Evolutionary conservation across 2,113 vertebrate species (phyloP).

Genomic region (Aldabrachelys gigantea): DNA sequence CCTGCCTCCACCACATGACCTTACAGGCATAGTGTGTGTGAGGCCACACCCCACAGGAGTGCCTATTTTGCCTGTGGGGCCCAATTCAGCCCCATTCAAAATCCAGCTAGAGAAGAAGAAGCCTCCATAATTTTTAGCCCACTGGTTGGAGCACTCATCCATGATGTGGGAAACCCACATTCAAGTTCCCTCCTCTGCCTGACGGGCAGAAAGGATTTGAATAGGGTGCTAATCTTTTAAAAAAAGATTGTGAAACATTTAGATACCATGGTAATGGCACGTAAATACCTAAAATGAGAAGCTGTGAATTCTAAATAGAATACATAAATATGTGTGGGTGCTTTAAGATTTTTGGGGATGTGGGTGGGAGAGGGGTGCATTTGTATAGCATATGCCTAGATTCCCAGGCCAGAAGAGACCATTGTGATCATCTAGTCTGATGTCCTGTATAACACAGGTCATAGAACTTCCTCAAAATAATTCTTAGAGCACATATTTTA

Average conservation of each 20-base stretch:
- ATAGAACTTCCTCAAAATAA: too few relatives aligned
- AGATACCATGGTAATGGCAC: background rate
- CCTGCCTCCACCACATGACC: background rate
- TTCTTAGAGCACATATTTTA: too few relatives aligned
- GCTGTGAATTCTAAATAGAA: background rate
- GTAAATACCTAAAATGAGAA: background rate
- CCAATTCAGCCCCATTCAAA: background rate
- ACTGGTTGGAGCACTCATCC: too few relatives aligned
- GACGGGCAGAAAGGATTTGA: too few relatives aligned
- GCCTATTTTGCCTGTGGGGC: background rate
- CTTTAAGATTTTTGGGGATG: background rate
- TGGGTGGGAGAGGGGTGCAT: background rate
- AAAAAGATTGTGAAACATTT: background rate
- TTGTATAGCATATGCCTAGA: too few relatives aligned
- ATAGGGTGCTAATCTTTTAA: background rate
- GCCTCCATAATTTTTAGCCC: too few relatives aligned
- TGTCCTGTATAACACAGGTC: too few relatives aligned
- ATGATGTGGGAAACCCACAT: too few relatives aligned
- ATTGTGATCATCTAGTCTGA: too few relatives aligned
- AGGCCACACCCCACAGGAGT: background rate
- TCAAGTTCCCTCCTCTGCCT: too few relatives aligned
- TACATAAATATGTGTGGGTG: background rate
- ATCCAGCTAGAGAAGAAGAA: too few relatives aligned
- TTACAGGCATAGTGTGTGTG: background rate
- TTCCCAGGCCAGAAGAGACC: too few relatives aligned